Evolutionary conservation across 2,797 vertebrate species (phyloP).

Genomic region (Mareca penelope): DNA sequence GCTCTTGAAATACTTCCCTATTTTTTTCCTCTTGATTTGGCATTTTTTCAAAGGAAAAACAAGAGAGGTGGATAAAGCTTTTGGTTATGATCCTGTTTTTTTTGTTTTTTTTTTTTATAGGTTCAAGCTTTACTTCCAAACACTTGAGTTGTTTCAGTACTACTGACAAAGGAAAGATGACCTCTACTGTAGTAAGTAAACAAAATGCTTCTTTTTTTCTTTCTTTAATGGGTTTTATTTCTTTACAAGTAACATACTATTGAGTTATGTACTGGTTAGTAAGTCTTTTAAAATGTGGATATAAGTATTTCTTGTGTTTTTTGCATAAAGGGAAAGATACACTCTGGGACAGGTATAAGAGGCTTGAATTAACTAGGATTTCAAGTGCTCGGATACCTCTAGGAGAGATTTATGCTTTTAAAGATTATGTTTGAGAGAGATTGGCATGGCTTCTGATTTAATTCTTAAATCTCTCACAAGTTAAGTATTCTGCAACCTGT

Average conservation of each 20-base stretch:
- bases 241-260: neutral
- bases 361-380: neutral
- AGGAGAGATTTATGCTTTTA: neutral
- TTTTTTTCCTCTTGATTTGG: neutral
- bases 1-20: neutral
- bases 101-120: neutral
- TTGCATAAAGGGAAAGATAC: neutral
- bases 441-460: neutral
- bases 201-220: neutral
- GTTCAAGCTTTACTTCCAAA: slow-evolving; percentile 18
- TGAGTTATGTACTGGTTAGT: neutral
- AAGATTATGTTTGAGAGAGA: neutral
- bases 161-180: slow-evolving; percentile 65
- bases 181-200: slow-evolving; percentile 71
- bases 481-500: neutral
- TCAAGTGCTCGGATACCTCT: neutral
- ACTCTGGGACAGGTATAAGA: neutral
- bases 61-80: neutral
- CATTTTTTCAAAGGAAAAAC: neutral
- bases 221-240: neutral
- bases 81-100: neutral
- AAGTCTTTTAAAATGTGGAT: neutral
- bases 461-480: neutral
- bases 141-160: slow-evolving; percentile 38
- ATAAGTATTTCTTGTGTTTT: neutral